Evolutionary conservation across 1,140 invertebrate genomes (phyloP).

Genomic region (Trichonephila clavipes): DNA sequence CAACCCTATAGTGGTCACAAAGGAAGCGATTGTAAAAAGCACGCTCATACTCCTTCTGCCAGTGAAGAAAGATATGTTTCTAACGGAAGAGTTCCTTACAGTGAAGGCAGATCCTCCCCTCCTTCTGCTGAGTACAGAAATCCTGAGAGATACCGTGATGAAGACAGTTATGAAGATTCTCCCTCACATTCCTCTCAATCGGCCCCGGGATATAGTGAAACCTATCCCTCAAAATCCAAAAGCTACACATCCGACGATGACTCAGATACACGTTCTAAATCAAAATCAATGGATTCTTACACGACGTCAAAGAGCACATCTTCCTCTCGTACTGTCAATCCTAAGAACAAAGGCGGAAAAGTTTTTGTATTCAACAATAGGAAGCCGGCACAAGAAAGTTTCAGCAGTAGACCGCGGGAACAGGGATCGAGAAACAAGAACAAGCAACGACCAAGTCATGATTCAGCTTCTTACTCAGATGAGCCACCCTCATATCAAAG

Average conservation of each 20-base stretch:
- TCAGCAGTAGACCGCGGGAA: not conserved
- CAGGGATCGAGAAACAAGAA: not conserved
- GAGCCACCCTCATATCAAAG: not conserved
- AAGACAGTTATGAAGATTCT: not conserved
- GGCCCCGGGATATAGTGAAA: not conserved
- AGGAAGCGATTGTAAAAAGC: conserved; percentile 20
- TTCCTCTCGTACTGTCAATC: not conserved
- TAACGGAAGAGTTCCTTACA: not conserved
- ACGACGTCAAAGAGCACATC: conserved; percentile 50
- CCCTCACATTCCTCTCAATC: too few relatives aligned
- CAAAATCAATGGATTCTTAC: conserved; percentile 17
- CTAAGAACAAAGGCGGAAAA: not conserved
- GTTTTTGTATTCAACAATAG: not conserved
- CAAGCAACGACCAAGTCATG: not conserved
- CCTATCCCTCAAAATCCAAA: not conserved
- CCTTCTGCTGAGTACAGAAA: not conserved
- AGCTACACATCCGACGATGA: conserved; percentile 14
- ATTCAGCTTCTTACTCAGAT: not conserved
- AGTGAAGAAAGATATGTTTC: not conserved
- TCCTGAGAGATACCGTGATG: not conserved
- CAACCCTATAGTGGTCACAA: not conserved
- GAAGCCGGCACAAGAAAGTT: not conserved
- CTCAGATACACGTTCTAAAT: conserved; percentile 24
- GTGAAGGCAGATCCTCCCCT: not conserved
- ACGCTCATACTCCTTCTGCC: not conserved